phyloP scores from a whole-genome alignment of 2,113 vertebrate species.

The Toxostoma redivivum region DNA sequence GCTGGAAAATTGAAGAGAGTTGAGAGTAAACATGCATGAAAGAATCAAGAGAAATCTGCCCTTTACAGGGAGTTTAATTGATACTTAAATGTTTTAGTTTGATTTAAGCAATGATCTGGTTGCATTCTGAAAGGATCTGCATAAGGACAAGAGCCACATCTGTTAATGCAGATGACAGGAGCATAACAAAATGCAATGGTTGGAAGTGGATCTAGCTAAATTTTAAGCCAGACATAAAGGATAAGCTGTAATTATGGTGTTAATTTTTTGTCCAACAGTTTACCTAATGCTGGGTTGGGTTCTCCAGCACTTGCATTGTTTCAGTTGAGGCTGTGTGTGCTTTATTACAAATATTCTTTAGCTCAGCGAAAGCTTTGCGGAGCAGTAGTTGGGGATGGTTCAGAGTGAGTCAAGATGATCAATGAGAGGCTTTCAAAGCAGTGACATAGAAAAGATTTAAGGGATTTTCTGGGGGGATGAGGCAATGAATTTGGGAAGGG shows the following conservation, averaged over 20 bases:
- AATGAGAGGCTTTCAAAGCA: not conserved
- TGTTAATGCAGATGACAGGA: not conserved
- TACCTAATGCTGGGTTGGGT: not conserved
- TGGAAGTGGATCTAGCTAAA: not conserved
- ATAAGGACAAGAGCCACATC: not conserved
- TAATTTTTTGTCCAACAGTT: not conserved
- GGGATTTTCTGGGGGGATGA: not conserved
- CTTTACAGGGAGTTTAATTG: not conserved
- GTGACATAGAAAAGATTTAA: not conserved
- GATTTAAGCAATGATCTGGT: not conserved
- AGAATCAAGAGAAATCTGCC: not conserved
- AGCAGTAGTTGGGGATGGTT: not conserved
- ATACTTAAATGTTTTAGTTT: slow-evolving; percentile 13
- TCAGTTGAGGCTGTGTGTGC: not conserved
- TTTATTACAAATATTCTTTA: not conserved
- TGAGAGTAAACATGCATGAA: not conserved
- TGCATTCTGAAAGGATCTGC: not conserved
- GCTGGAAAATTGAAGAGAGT: not conserved
- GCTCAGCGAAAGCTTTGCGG: not conserved
- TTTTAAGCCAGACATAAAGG: not conserved
- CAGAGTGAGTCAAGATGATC: not conserved
- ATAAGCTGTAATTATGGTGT: not conserved
- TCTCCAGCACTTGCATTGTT: not conserved
- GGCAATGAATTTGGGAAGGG: not conserved
- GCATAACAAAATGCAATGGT: not conserved